These are phyloP conservation scores for Mamestra brassicae DNA, from an alignment of 2,888 invertebrate species.

Conservation along the genomic window DNA sequence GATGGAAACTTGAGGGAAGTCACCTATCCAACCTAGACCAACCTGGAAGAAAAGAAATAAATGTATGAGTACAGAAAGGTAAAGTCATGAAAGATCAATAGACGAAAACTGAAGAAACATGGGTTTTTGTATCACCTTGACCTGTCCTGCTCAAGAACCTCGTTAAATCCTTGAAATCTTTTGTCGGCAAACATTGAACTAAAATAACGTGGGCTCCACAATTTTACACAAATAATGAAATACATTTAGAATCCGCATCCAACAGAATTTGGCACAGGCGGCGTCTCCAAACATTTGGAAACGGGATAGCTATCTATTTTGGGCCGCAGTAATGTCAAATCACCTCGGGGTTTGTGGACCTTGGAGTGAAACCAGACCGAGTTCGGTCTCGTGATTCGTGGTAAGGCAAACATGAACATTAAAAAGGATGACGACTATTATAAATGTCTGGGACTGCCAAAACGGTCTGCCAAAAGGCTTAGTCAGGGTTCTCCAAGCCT, in stretches of 20 bases:
- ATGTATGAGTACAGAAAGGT: neutral
- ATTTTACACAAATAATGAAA: conserved; percentile 63
- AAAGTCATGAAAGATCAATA: neutral
- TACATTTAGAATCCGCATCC: conserved; percentile 61
- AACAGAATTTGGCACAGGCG: conserved; percentile 78
- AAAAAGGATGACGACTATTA: conserved; percentile 13
- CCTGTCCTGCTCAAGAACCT: neutral
- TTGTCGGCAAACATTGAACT: conserved; percentile 45
- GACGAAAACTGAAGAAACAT: neutral
- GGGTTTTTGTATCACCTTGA: conserved; percentile 19
- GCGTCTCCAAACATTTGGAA: conserved; percentile 74
- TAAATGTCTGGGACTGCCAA: conserved; percentile 8
- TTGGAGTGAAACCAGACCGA: conserved; percentile 46
- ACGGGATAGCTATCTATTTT: conserved; percentile 78
- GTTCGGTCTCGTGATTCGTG: conserved; percentile 50
- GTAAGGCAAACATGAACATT: conserved; percentile 9
- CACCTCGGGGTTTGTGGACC: conserved; percentile 38
- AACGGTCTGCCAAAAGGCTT: conserved; percentile 16
- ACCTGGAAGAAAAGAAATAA: conserved; percentile 88
- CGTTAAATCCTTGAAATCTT: conserved; percentile 40
- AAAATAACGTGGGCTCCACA: conserved; percentile 44
- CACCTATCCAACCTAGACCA: conserved; percentile 96
- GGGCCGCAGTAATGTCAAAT: conserved; percentile 63
- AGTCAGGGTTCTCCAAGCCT: neutral
- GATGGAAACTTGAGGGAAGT: conserved; percentile 95